Evolutionary conservation across 2,888 invertebrate genomes (phyloP).

Genomic region (Brachynemurus nebulosus): DNA sequence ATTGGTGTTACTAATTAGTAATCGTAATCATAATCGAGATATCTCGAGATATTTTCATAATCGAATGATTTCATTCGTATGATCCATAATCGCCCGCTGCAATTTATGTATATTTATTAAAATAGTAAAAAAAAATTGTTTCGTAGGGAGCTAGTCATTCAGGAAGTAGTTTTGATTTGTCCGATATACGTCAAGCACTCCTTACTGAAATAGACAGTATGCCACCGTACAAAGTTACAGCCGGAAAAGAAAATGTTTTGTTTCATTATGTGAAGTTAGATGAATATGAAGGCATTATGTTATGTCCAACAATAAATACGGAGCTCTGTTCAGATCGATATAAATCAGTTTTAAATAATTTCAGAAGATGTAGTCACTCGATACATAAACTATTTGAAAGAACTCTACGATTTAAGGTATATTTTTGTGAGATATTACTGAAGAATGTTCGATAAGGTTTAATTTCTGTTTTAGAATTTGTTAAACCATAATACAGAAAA

Average conservation of each 20-base stretch:
- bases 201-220: constrained; percentile 54
- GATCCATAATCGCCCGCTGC: too few species aligned
- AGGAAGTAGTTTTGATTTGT: constrained; percentile 48
- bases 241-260: constrained; percentile 59
- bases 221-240: constrained; percentile 43
- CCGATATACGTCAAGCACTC: constrained; percentile 57
- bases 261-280: constrained; percentile 67
- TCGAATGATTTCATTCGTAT: too few species aligned
- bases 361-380: constrained; percentile 52
- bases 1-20: too few species aligned
- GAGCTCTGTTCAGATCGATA: constrained; percentile 26
- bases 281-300: constrained; percentile 50
- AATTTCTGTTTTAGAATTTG: constrained; percentile 27
- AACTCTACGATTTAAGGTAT: constrained; percentile 43
- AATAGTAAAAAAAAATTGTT: constrained; percentile 1
- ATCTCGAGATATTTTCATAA: too few species aligned
- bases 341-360: constrained; percentile 58
- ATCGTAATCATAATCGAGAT: too few species aligned
- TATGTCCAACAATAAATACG: constrained; percentile 41
- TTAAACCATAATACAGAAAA: constrained; percentile 30
- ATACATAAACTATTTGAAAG: constrained; percentile 62
- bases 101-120: not conserved
- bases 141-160: constrained; percentile 50
- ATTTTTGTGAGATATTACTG: constrained; percentile 1
- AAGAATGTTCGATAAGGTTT: not conserved